Base-by-base conservation (phyloP, 2,888 invertebrate genomes). In the Campoletis raptor region DNA sequence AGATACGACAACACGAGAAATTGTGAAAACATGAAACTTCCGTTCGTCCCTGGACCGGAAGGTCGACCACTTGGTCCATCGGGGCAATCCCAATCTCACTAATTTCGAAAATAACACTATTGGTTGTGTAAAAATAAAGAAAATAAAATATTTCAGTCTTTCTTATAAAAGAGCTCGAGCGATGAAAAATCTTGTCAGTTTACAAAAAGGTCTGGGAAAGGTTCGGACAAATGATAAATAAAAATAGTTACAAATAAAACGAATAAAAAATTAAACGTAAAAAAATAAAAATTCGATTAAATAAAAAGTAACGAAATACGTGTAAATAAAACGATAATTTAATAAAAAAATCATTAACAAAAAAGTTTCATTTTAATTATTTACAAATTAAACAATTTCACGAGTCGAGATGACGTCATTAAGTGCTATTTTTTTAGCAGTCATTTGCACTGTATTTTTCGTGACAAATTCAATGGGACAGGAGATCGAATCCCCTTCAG, bases 41-140 rank as follows among this genome's bases (percentile, higher is more conserved):
- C 91, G 89, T 85, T 82, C 85, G 91, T 88, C 92, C 92, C 89
- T 92, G 92, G 69, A 86, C 69, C 89, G 85, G 90, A 92, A 92
- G 92, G 92, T 88, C 91, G 76, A 85, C 91, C 78, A 90, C 89
- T 91, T 76, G 42, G 30, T 54, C 30, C 52, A 81, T 74, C 40
- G 67, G 73, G 83, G 70, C 80, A 85, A 80, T 24, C n/a, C 66
- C 21, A 21, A 64, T 76, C 30, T 67, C 79, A 42, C 42, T 24
- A 18, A 77, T 78, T 48, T 73, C 69, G 67, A 57, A 74, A 74
- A 74, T 57, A 73, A 73, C 6, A 37, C 73, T 67, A 80, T 80
- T 67, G 61, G 21, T 69, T 79, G 54, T 57, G 45, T 52, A 66
- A 52, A 70, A 70, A 76, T n/a, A 67, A 66, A 66, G 54, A 61